These are phyloP conservation scores for Leptonema lineaticorne DNA, from an alignment of 1,140 invertebrate genomes.

Conservation along the genomic window DNA sequence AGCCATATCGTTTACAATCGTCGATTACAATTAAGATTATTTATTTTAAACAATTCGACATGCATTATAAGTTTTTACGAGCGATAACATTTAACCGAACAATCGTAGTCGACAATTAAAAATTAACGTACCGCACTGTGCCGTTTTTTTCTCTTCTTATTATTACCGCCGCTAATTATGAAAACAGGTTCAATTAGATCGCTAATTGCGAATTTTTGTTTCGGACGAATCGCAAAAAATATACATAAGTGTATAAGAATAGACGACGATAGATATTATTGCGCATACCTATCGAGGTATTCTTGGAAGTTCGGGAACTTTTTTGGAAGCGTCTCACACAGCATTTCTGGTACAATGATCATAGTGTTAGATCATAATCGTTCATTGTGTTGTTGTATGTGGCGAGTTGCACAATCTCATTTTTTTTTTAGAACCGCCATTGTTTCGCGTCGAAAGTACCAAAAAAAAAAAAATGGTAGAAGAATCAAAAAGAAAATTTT, in stretches of 20 bases:
- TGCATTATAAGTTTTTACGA: neutral
- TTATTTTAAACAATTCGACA: neutral
- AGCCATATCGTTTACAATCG: no score
- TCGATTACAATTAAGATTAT: neutral
- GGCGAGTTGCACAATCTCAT: constrained; percentile 18
- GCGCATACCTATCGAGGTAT: neutral
- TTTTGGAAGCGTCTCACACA: neutral
- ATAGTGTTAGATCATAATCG: constrained; percentile 20
- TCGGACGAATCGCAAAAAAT: neutral
- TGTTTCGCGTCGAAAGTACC: constrained; percentile 1
- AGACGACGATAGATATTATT: neutral
- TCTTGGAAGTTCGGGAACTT: neutral
- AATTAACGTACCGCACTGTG: constrained; percentile 8
- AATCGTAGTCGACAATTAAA: constrained; percentile 9
- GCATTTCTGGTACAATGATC: constrained; percentile 22
- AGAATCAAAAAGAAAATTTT: no score
- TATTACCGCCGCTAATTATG: neutral
- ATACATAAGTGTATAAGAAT: neutral
- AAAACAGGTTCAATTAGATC: constrained; percentile 4
- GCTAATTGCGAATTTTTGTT: neutral
- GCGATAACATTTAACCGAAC: constrained; percentile 5
- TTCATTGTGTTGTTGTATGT: constrained; percentile 11
- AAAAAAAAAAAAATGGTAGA: no score
- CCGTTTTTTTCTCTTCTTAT: neutral
- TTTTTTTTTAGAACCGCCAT: constrained; percentile 13